Percentiles rank a stretch among this genome's conserved stretches.
Conservation (phyloP, 2,888 invertebrate genomes). For the Deladenus siricidicola region DNA sequence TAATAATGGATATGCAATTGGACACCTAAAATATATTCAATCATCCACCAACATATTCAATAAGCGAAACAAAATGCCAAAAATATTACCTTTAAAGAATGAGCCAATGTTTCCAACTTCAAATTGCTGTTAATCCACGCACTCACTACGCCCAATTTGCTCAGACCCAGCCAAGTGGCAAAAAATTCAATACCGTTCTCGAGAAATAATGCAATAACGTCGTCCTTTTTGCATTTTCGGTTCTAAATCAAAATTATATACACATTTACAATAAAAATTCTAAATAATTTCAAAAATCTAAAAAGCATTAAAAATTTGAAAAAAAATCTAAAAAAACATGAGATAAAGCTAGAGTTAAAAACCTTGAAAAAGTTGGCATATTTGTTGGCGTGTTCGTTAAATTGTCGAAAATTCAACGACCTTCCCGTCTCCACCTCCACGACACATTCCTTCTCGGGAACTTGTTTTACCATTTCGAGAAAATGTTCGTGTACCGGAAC, state of each 20-base stretch:
- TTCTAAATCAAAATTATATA: conserved; percentile 21
- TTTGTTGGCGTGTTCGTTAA: conserved; percentile 43
- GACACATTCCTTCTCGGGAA: conserved; percentile 36
- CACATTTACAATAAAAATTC: not conserved
- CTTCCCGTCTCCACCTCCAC: conserved; percentile 45
- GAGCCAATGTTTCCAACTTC: conserved; percentile 69
- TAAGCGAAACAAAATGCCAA: not conserved
- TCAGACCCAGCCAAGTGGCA: conserved; percentile 82
- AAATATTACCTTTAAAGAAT: conserved; percentile 65
- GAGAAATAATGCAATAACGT: conserved; percentile 78
- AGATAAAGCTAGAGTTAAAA: conserved; percentile 3
- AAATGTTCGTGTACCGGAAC: conserved; percentile 45
- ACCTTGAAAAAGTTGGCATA: conserved; percentile 49
- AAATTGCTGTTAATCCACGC: conserved; percentile 91
- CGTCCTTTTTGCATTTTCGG: conserved; percentile 61
- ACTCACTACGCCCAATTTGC: conserved; percentile 64
- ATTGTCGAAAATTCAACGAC: conserved; percentile 37
- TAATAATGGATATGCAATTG: conserved; percentile 73
- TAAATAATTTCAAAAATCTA: too few relatives aligned
- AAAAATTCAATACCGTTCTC: conserved; percentile 87
- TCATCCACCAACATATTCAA: not conserved
- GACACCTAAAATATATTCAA: conserved; percentile 61
- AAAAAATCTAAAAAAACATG: not conserved
- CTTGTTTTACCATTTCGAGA: conserved; percentile 33
- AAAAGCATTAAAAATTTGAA: conserved; percentile 1